Evolutionary conservation across 2,888 invertebrate species (phyloP).

Genomic region (Drosophila anomelani): DNA sequence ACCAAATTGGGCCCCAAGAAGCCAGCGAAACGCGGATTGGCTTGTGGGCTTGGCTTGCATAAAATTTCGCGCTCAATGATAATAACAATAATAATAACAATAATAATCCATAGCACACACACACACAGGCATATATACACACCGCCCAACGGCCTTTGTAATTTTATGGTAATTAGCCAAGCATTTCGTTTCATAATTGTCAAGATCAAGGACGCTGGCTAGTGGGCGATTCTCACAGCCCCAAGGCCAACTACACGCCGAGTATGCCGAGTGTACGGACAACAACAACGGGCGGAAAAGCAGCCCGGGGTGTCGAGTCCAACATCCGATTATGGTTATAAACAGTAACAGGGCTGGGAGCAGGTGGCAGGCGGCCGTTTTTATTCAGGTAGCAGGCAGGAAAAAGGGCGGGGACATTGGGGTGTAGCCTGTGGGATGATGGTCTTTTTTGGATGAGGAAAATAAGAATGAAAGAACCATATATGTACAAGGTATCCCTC

Average conservation of each 20-base stretch:
- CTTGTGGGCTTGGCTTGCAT: constrained; percentile 51
- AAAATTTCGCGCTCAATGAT: constrained; percentile 28
- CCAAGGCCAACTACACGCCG: constrained; percentile 47
- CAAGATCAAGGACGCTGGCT: constrained; percentile 71
- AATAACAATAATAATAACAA: constrained; percentile 36
- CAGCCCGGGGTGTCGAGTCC: constrained; percentile 12
- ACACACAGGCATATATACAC: too few relatives aligned
- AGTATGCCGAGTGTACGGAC: background rate
- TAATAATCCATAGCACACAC: constrained; percentile 18
- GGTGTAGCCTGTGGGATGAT: background rate
- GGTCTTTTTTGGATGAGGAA: background rate
- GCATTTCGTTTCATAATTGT: constrained; percentile 65
- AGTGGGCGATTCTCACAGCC: constrained; percentile 23
- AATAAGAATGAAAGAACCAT: background rate
- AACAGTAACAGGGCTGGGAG: constrained; percentile 1
- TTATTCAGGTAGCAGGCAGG: constrained; percentile 1
- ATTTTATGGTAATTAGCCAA: constrained; percentile 71
- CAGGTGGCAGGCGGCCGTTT: background rate
- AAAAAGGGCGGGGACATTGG: background rate
- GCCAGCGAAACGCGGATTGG: constrained; percentile 2
- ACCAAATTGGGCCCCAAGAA: constrained; percentile 55
- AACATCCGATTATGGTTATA: constrained; percentile 39
- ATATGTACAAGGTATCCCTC: background rate
- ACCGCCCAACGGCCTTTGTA: constrained; percentile 50
- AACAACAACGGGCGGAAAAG: background rate